Conservation (phyloP, 2,888 invertebrate species). For the Xylophagus ater region DNA sequence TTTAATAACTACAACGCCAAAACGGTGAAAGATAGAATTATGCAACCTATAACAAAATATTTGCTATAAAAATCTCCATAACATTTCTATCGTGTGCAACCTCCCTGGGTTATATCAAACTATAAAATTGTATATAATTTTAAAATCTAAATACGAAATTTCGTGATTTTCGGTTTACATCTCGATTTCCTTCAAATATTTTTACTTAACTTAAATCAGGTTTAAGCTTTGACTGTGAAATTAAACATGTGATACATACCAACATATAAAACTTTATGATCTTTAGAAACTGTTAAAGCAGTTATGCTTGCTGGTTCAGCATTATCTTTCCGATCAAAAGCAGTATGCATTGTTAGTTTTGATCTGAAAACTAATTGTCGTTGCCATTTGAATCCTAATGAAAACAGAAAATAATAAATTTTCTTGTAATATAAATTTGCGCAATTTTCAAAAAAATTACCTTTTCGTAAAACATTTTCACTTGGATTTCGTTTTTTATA, state of each 20-base stretch:
- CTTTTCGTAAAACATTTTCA: constrained; percentile 34
- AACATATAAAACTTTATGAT: constrained; percentile 46
- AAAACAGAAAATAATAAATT: constrained; percentile 2
- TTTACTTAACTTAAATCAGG: too few relatives aligned
- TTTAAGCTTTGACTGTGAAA: too few relatives aligned
- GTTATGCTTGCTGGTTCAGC: constrained; percentile 94
- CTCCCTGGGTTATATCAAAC: too few relatives aligned
- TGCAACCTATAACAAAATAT: too few relatives aligned
- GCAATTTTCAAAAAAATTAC: constrained; percentile 18
- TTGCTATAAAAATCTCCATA: too few relatives aligned
- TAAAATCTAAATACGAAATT: too few relatives aligned
- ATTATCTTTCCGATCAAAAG: constrained; percentile 94
- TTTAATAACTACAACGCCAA: too few relatives aligned
- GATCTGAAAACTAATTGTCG: constrained; percentile 85
- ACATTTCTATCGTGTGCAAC: too few relatives aligned
- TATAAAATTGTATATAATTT: too few relatives aligned
- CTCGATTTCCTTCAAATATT: too few relatives aligned
- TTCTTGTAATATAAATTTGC: not conserved
- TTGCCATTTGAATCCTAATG: constrained; percentile 72
- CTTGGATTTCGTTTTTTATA: constrained; percentile 25
- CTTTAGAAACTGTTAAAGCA: constrained; percentile 81
- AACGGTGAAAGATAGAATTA: too few relatives aligned
- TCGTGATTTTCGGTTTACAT: too few relatives aligned
- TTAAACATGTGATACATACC: constrained; percentile 29
- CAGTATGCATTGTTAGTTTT: constrained; percentile 95